These are phyloP conservation scores for Sympetrum striolatum DNA, from an alignment of 2,888 invertebrate species.

Conservation along the genomic window DNA sequence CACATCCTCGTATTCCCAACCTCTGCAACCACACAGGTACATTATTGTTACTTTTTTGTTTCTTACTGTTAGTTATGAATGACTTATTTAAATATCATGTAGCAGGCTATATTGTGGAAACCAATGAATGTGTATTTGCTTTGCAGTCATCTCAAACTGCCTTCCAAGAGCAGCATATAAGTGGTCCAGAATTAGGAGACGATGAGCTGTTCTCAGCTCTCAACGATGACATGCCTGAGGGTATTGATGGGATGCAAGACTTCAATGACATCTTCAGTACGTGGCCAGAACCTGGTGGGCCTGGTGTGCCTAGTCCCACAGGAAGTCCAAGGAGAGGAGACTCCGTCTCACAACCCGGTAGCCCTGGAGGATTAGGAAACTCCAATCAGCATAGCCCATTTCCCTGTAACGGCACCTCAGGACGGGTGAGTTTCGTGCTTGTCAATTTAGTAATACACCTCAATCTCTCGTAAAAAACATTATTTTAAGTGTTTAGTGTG, in stretches of 20 bases:
- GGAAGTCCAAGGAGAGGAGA: conserved; percentile 56
- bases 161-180: conserved; percentile 73
- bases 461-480: not conserved
- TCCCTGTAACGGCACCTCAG: conserved; percentile 62
- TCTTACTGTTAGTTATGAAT: not conserved
- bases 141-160: conserved; percentile 73
- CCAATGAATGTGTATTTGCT: conserved; percentile 34
- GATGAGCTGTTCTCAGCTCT: conserved; percentile 71
- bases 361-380: conserved; percentile 62
- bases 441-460: not conserved
- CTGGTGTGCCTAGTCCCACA: conserved; percentile 66
- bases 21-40: conserved; percentile 89
- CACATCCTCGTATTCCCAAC: conserved; percentile 99
- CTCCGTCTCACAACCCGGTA: conserved; percentile 57
- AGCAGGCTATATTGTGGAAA: not conserved
- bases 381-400: conserved; percentile 63
- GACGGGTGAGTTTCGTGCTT: conserved; percentile 57
- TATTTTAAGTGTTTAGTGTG: not conserved
- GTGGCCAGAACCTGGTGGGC: conserved; percentile 66
- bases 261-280: conserved; percentile 79
- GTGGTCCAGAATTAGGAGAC: conserved; percentile 68
- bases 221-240: conserved; percentile 69
- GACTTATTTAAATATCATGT: not conserved
- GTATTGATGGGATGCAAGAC: conserved; percentile 75
- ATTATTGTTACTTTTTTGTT: conserved; percentile 32